A percentile compares a stretch with the other conserved stretches of the same genome.
Conservation (phyloP, 2,797 vertebrate genomes). For the Anguilla pacifica region DNA sequence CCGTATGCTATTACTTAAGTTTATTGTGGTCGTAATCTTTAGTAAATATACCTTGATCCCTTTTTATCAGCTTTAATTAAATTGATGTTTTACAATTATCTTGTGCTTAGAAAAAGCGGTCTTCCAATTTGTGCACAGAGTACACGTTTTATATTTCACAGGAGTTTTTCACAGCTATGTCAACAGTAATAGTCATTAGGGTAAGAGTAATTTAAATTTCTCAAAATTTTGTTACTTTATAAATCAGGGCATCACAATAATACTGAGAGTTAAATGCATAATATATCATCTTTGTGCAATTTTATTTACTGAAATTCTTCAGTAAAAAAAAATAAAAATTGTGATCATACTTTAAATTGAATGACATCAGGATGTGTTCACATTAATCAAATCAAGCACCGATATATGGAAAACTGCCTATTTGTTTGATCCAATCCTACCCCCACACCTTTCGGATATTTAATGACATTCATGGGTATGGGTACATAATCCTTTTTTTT, state of each 20-base stretch:
- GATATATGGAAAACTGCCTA: neutral
- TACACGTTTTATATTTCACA: too few relatives aligned
- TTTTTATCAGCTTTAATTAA: too few relatives aligned
- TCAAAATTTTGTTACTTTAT: too few relatives aligned
- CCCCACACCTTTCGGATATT: neutral
- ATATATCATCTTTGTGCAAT: neutral
- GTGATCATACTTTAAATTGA: neutral
- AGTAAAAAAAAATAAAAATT: neutral
- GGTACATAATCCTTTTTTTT: neutral
- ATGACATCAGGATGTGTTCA: neutral
- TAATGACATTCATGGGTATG: neutral
- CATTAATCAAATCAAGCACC: neutral
- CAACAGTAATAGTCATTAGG: too few relatives aligned
- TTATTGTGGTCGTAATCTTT: too few relatives aligned
- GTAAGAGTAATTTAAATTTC: too few relatives aligned
- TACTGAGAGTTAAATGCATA: neutral
- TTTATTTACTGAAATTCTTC: neutral
- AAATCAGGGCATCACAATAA: neutral
- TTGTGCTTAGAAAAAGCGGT: neutral
- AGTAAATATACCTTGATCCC: too few relatives aligned
- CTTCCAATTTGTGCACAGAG: too few relatives aligned
- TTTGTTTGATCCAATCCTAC: neutral
- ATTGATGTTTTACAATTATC: too few relatives aligned
- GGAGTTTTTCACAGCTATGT: too few relatives aligned
- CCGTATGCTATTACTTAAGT: too few relatives aligned